Base-by-base conservation (phyloP, 2,888 invertebrate species). In the Zootermopsis nevadensis region DNA sequence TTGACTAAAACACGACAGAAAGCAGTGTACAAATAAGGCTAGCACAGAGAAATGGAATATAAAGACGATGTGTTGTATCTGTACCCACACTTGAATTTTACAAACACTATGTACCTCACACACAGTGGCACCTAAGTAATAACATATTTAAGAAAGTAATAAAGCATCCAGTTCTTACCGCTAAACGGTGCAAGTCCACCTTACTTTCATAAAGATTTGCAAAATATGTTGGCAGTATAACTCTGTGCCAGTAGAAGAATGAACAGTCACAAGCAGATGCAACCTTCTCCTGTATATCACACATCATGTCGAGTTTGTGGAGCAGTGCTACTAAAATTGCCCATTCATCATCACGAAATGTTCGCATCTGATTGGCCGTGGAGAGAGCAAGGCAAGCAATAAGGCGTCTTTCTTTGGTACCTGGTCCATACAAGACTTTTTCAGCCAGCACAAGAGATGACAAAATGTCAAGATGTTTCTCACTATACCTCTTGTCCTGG, bases 231-330 rank as follows among this genome's bases (percentile, higher is more conserved):
- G 94, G 94, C 81, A 96, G 91, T 81, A 96, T 91, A 86, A 94
- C 93, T 87, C 94, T 93, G 89, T 97, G 96, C 94, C 95, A 96
- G 88, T 95, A 93, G 81, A 97, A 89, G 90, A 96, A 95, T 55
- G 94, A 94, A 86, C 95, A 94, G 88, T 95, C 93, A 88, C 94
- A 94, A 35, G 94, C 91, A 84, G 90, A 89, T 77, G 92, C 90
- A 85, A 96, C 89, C 83, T 92, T 89, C 24, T 90, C 88, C 66
- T 92, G 91, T 84, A 95, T 91, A 86, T 92, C 92, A 79, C 92
- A 91, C 79, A 96, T 90, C 72, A 91, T 89, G 87, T 94, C 93
- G 81, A 95, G 91, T 87, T 94, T 93, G 86, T 93, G 91, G 79
- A 96, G 89, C 69, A 94, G 90, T 53, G 90, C 90, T 76, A 92